A percentile compares a stretch with the other conserved stretches of the same genome.
These are phyloP conservation scores for Encarsia formosa DNA, from an alignment of 2,888 invertebrate genomes.

Conservation along the genomic window DNA sequence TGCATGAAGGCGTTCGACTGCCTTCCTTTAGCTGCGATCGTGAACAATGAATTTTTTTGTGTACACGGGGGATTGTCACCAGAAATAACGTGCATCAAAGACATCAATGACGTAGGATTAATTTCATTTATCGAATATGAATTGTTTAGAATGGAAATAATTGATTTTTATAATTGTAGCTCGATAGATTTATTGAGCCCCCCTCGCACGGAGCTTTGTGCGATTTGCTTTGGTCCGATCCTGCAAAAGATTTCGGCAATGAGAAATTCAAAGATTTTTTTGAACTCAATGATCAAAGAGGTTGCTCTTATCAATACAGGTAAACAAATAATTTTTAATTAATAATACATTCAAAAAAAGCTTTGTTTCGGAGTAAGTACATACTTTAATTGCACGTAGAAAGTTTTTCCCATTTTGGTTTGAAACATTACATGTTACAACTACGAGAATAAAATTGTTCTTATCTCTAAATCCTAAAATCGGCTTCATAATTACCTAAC, in stretches of 20 bases:
- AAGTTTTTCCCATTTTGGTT: too few relatives aligned
- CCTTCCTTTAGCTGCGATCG: conserved; percentile 21
- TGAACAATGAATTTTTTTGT: conserved; percentile 22
- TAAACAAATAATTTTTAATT: conserved; percentile 1
- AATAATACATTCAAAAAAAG: too few relatives aligned
- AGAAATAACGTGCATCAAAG: conserved; percentile 4
- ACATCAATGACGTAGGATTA: conserved; percentile 8
- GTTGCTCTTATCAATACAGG: conserved; percentile 21
- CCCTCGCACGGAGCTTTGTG: conserved; percentile 19
- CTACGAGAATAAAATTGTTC: too few relatives aligned
- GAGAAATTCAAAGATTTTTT: background rate
- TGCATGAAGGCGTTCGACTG: conserved; percentile 24
- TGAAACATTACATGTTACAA: too few relatives aligned
- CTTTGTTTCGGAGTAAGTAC: too few relatives aligned
- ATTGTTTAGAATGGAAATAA: background rate
- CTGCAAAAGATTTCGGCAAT: conserved; percentile 9
- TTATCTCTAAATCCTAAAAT: background rate
- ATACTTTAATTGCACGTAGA: too few relatives aligned
- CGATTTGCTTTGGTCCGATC: conserved; percentile 24
- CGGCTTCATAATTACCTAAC: background rate
- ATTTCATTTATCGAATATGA: background rate
- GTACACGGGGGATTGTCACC: conserved; percentile 24
- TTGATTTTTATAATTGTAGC: conserved; percentile 1
- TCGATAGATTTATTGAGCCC: conserved; percentile 20
- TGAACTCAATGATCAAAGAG: conserved; percentile 3